phyloP scores from a whole-genome alignment of 92 coral and sea anemone genomes.

The Bergia sp. region DNA sequence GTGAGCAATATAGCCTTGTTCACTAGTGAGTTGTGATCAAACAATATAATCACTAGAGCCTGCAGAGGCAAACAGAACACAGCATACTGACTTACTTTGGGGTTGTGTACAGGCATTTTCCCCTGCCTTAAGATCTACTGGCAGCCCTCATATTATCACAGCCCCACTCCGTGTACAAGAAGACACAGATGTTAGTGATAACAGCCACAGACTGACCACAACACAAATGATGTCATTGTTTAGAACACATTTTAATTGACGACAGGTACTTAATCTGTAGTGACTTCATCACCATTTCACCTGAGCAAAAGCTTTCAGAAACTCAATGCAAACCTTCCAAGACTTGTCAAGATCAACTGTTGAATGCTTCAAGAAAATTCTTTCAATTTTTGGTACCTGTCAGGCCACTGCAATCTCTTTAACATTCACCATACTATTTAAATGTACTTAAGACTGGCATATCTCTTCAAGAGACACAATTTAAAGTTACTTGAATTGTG shows the following conservation, averaged over 20 bases:
- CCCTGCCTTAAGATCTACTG: not conserved
- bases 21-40: not conserved
- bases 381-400: too few species aligned
- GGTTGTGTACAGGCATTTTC: conserved; percentile 74
- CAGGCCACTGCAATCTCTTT: too few species aligned
- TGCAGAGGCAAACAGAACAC: not conserved
- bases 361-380: not conserved
- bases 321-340: not conserved
- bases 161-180: not conserved
- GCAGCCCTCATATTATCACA: not conserved
- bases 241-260: conserved; percentile 16
- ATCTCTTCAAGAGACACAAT: too few species aligned
- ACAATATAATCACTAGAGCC: conserved; percentile 27
- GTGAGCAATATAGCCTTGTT: conserved; percentile 9
- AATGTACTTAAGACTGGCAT: too few species aligned
- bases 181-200: not conserved
- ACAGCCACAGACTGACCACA: conserved; percentile 11
- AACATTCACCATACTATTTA: too few species aligned
- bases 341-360: not conserved
- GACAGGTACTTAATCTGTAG: not conserved
- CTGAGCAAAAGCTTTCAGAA: not conserved
- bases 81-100: conserved; percentile 67
- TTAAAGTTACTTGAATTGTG: too few species aligned
- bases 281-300: conserved; percentile 32
- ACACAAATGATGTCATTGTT: conserved; percentile 43